Base-by-base conservation (phyloP, 2,888 invertebrate species). In the Phyllotreta cruciferae region DNA sequence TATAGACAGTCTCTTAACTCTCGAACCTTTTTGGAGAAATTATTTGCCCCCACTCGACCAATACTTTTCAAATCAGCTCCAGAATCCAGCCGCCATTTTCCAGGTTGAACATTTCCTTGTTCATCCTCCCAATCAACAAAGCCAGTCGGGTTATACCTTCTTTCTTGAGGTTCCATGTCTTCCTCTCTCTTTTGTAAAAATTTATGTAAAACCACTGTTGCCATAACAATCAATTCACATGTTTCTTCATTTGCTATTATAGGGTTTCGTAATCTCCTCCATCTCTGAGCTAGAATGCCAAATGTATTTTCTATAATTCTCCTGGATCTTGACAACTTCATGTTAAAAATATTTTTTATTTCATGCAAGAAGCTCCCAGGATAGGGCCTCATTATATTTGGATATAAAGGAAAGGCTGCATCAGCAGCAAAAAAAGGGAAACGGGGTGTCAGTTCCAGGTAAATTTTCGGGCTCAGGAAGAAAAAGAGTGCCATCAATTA, bases 201-300 rank as follows among this genome's bases (percentile, higher is more conserved):
- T 64, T 70, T 70, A 45, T 69, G 66, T 3, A 71, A 39, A 10
- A 68, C 68, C 34, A 69, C 64, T 24, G 62, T 55, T 34, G 69
- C 69, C 60, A 63, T 36, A 44, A 64, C 58, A 50, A 70, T 70
- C 52, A 52, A 39, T 14, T 63, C 47, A 45, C 63, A 53, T 4
- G 45, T 37, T 8, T 53, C 57, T n/a, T 7, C 49, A 49, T 39
- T 54, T 7, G 58, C 57, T n/a, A 50, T 56, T 14, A 62, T 57
- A 11, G 57, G 50, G 7, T 36, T 57, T n/a, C 56, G 35, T 0
- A 62, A n/a, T 1, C 50, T 14, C 24, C 52, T 37, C 56, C 56
- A 61, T 44, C 61, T 41, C 37, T 55, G 49, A n/a, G 37, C 44
- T 36, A 47, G 14, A 14, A 56, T 56, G 1, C 56, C 56, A 56